phyloP scores from a whole-genome alignment of 2,888 invertebrate species.

The Panzeria rudis region DNA sequence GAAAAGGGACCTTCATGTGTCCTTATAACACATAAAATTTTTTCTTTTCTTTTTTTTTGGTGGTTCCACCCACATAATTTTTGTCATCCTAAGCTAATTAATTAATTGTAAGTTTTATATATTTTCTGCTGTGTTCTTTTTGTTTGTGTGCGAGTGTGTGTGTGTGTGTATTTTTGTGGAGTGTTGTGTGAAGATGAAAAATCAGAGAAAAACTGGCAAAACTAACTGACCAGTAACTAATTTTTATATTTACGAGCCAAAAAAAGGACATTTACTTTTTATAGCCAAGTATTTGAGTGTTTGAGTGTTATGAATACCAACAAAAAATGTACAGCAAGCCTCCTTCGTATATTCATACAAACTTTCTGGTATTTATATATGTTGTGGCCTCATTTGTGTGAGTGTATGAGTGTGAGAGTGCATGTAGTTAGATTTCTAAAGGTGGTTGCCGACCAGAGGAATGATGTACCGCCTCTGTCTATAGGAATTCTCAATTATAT shows the following conservation, averaged over 20 bases:
- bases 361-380: constrained; percentile 22
- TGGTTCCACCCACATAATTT: constrained; percentile 78
- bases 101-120: constrained; percentile 78
- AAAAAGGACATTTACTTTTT: constrained; percentile 66
- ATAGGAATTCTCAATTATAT: constrained; percentile 62
- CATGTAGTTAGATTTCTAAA: not conserved
- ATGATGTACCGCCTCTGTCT: not conserved
- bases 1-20: constrained; percentile 40
- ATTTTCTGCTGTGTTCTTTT: constrained; percentile 58
- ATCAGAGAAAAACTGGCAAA: constrained; percentile 64
- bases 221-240: constrained; percentile 81
- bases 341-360: constrained; percentile 32
- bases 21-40: constrained; percentile 49
- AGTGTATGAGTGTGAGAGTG: constrained; percentile 1
- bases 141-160: not conserved
- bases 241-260: constrained; percentile 80
- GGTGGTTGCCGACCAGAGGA: not conserved
- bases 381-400: not conserved
- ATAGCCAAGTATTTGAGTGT: constrained; percentile 46
- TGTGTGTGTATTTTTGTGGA: not conserved
- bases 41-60: constrained; percentile 24
- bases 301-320: constrained; percentile 16
- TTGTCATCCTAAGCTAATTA: constrained; percentile 82
- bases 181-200: constrained; percentile 27
- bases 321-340: constrained; percentile 46